Evolutionary conservation across 2,797 vertebrate genomes (phyloP), one percentile per base, ranked within the genome.

Genomic region (Sternarchorhynchus goeldii): DNA sequence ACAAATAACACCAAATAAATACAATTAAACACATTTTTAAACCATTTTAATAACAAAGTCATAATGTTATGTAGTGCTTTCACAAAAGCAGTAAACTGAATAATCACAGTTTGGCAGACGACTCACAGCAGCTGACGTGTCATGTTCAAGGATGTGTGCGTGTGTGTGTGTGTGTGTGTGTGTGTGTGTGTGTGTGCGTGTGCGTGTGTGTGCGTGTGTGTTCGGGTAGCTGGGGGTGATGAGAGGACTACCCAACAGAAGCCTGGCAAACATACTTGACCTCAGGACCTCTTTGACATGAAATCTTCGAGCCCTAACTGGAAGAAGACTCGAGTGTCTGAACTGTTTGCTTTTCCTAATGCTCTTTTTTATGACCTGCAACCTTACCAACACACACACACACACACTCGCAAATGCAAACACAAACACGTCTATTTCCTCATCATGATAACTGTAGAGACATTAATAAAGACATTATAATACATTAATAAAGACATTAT

Each of bases 211-310:
- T 58, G 29, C 45, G 34, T 80, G 25, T 53, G 62, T 76, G 59
- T 62, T 16, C 31, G 55, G 20, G 29, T 50, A 18, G 25, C 25
- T 29, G 25, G 3, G 20, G 7, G 68, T 57, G 76, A 67, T 59
- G 58, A 63, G 21, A n/a, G 3, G 29, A 29, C 20, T 69, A 34
- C 45, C 25, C 14, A 21, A 7, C 18, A 57, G 31, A 75, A 62
- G 64, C 5, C 56, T 75, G 63, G 63, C 39, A 75, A 75, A 75
- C 41, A 75, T n/a, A 71, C 45, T 80, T 68, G 67, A 74, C 45
- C 67, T 74, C 34, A 16, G 5, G 36, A 12, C 18, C 0, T 29
- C 69, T 75, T 75, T 73, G 31, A 75, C 58, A 7, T 10, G 6
- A 25, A 45, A 53, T 36, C 18, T 0, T 71, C 58, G 17, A 20